Conservation (phyloP, 2,888 invertebrate genomes). For the Hirtodrosophila histrioides region DNA sequence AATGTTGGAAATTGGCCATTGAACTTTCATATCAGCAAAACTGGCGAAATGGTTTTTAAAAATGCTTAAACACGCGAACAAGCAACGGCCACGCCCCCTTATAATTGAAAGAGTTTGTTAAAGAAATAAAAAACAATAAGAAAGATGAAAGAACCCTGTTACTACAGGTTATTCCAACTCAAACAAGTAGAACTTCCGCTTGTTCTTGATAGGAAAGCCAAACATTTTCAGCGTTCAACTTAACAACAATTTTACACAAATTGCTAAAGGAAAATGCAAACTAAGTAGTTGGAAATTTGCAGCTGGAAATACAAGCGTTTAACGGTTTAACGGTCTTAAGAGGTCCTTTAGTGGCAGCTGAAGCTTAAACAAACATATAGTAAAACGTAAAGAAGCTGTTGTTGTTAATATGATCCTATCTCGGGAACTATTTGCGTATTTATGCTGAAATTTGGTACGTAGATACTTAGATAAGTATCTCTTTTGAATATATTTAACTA, state of each 20-base stretch:
- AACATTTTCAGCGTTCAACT: slow-evolving; percentile 21
- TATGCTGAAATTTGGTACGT: too few relatives aligned
- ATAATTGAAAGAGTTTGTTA: slow-evolving; percentile 44
- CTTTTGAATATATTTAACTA: too few relatives aligned
- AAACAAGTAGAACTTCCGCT: slow-evolving; percentile 34
- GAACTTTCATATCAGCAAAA: slow-evolving; percentile 66
- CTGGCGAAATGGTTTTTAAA: slow-evolving; percentile 43
- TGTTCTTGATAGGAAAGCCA: slow-evolving; percentile 20
- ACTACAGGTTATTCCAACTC: slow-evolving; percentile 7
- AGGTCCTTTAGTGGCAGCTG: background rate
- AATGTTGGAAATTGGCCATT: slow-evolving; percentile 66
- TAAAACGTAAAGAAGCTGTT: background rate
- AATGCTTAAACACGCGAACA: slow-evolving; percentile 67
- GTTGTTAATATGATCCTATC: too few relatives aligned
- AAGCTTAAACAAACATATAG: too few relatives aligned
- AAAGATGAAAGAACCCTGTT: too few relatives aligned
- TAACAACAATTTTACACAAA: slow-evolving; percentile 47
- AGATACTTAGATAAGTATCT: too few relatives aligned
- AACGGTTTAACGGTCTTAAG: slow-evolving; percentile 5
- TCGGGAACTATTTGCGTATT: too few relatives aligned
- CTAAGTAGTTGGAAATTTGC: slow-evolving; percentile 26
- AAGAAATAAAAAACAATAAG: background rate
- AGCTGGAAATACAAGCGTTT: slow-evolving; percentile 21
- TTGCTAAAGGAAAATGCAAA: slow-evolving; percentile 45
- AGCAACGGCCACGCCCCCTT: slow-evolving; percentile 47